Base-by-base conservation (phyloP, 2,113 vertebrate genomes). In the Lepus europaeus region DNA sequence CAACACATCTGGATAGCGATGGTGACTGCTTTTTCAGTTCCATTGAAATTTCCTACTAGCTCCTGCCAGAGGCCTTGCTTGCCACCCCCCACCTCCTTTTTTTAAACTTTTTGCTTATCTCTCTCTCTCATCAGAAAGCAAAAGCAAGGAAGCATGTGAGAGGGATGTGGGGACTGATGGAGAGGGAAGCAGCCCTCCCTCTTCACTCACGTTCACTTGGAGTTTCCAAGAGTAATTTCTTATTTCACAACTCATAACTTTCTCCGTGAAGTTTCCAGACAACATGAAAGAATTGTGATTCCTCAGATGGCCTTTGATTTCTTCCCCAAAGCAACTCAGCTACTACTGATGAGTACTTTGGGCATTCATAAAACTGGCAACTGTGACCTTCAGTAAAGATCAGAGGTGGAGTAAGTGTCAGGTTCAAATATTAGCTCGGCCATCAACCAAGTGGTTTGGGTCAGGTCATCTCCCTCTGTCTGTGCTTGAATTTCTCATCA, bases 171-270 rank as follows among this genome's bases (percentile, higher is more conserved):
- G 27, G 72, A 25, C 19, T 23, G n/a, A 5, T 14, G 19, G 63
- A 89, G 20, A 53, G 14, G 9, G 79, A 74, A n/a, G 0, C 12
- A n/a, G 56, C 27, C 63, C 79, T 94, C 9, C 11, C 9, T 69
- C 14, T 81, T 91, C 7, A 22, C 45, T 92, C 36, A 77, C 22
- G 19, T 68, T 49, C 23, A 19, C 61, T 72, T 36, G n/a, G 19
- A 74, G 23, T 0, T 91, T 93, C 93, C 51, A 66, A 39, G 53
- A 59, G 8, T 74, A 23, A 56, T 90, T 87, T 87, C 81, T 84
- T 61, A 0, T 87, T 74, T 56, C 25, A 70, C 61, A 59, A 83
- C 17, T 78, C 33, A 29, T 31, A 36, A 19, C 9, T 83, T 87
- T 20, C 16, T 89, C 22, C 39, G 12, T 33, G 66, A 73, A 63